Evolutionary conservation across 2,113 vertebrate species (phyloP).

Genomic region (Bombycilla garrulus): DNA sequence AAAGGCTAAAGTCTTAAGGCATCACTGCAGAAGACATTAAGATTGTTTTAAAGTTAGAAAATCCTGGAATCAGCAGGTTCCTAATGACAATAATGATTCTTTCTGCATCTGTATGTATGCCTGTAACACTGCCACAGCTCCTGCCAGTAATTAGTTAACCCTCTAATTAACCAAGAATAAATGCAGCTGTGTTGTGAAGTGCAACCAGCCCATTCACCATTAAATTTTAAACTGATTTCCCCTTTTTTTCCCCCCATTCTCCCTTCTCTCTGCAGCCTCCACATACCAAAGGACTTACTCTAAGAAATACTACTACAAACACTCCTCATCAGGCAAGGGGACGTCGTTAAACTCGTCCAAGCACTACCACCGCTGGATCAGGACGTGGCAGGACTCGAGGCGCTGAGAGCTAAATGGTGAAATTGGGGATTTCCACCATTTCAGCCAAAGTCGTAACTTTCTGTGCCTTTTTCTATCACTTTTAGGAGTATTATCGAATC

Average conservation of each 20-base stretch:
- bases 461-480: constrained; percentile 82
- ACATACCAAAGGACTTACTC: constrained; percentile 88
- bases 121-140: background rate
- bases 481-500: constrained; percentile 67
- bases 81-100: background rate
- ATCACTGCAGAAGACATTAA: background rate
- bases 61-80: background rate
- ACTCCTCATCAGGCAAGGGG: constrained; percentile 81
- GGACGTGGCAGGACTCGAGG: constrained; percentile 79
- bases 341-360: constrained; percentile 76
- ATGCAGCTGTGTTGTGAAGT: background rate
- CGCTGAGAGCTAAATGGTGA: constrained; percentile 78
- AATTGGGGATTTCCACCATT: constrained; percentile 69
- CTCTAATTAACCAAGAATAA: background rate
- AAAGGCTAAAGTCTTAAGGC: background rate
- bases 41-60: background rate
- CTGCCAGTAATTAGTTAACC: background rate
- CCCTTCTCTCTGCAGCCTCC: constrained; percentile 81
- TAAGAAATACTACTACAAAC: constrained; percentile 85
- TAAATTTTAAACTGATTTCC: constrained; percentile 36
- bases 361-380: constrained; percentile 82
- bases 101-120: background rate
- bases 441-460: constrained; percentile 82
- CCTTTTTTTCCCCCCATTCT: background rate
- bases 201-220: background rate